Percentiles rank a stretch among this genome's conserved stretches.
These are phyloP conservation scores for Otis tarda DNA, from an alignment of 2,113 vertebrate genomes.

Conservation along the genomic window DNA sequence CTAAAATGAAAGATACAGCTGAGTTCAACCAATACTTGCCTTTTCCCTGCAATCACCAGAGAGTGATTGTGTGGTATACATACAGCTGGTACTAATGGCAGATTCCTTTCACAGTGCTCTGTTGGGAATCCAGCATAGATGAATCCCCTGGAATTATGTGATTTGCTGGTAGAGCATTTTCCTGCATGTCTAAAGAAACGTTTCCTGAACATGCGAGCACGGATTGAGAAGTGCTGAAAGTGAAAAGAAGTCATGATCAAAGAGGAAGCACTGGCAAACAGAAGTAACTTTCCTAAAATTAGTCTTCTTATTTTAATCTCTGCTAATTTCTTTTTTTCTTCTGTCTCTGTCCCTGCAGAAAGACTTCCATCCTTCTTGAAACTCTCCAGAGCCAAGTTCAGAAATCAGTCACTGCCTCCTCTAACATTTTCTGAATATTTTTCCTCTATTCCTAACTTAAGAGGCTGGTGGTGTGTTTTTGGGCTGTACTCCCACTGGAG, in stretches of 20 bases:
- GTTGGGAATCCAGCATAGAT: constrained; percentile 38
- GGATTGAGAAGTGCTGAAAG: background rate
- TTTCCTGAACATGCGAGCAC: background rate
- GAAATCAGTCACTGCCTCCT: background rate
- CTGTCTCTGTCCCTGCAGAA: background rate
- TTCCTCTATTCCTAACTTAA: background rate
- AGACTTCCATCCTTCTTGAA: background rate
- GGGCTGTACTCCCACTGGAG: background rate
- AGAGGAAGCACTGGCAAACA: background rate
- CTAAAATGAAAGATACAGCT: constrained; percentile 9
- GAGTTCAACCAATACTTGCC: constrained; percentile 8
- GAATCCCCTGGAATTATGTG: constrained; percentile 37
- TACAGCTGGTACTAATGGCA: constrained; percentile 53
- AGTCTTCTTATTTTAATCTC: background rate
- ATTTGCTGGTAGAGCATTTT: constrained; percentile 37
- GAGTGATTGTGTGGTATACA: constrained; percentile 18
- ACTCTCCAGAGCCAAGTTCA: background rate
- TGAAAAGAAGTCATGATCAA: background rate
- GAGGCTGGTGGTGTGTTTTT: background rate
- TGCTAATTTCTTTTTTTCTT: background rate
- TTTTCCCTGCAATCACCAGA: constrained; percentile 25
- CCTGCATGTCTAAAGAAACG: background rate
- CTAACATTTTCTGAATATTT: background rate
- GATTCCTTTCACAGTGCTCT: constrained; percentile 34
- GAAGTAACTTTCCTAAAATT: background rate